A percentile compares a stretch with the other conserved stretches of the same genome.
Conservation (phyloP, 2,888 invertebrate genomes). For the Brachyopa scutellaris region DNA sequence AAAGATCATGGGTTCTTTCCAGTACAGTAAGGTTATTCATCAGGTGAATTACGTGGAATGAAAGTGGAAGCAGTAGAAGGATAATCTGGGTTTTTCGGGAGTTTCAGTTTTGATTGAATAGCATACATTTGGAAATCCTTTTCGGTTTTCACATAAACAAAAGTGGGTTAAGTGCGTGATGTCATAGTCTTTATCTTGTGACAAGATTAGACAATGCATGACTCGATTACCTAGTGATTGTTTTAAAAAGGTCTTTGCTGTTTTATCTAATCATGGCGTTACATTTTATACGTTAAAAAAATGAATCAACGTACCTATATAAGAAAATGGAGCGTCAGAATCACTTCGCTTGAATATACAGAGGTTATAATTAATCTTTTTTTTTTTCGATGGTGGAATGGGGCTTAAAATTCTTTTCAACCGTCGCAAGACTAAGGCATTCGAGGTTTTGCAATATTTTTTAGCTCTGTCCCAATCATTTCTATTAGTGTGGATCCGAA, state of each 20-base stretch:
- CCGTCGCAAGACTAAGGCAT: too few species aligned
- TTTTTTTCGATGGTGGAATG: too few species aligned
- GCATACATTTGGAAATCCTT: too few species aligned
- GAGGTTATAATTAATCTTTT: too few species aligned
- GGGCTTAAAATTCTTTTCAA: too few species aligned
- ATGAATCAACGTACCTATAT: background rate
- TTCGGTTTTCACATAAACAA: too few species aligned
- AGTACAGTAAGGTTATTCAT: background rate
- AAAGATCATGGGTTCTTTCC: background rate
- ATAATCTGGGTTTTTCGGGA: background rate
- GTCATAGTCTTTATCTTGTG: background rate
- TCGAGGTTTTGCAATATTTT: too few species aligned
- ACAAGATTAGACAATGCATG: background rate
- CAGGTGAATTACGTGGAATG: constrained; percentile 10
- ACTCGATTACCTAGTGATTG: too few species aligned
- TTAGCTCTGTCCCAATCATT: too few species aligned
- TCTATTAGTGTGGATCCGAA: too few species aligned
- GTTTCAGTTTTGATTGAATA: too few species aligned
- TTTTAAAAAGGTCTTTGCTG: background rate
- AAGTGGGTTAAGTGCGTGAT: constrained; percentile 20
- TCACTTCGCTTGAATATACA: background rate
- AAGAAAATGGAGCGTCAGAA: too few species aligned
- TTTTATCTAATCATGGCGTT: background rate
- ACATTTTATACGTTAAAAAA: background rate
- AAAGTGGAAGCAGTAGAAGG: background rate